phyloP scores from a whole-genome alignment of 1,140 invertebrate species.

The Ceratitis capitata region DNA sequence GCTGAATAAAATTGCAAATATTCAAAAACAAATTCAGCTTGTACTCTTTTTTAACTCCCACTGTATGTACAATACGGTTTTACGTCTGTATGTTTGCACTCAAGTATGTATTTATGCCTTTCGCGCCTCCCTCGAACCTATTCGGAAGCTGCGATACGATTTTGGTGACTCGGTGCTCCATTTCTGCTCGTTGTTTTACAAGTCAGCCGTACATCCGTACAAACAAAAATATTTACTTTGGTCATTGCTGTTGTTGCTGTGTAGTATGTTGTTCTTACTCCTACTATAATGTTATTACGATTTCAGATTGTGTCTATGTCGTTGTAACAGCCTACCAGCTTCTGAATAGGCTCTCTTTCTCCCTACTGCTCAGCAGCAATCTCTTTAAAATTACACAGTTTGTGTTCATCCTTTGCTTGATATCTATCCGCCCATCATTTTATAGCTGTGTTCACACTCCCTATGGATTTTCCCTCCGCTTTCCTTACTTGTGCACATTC shows the following conservation, averaged over 20 bases:
- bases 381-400: not conserved
- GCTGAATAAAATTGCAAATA: too few relatives aligned
- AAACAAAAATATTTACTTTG: too few relatives aligned
- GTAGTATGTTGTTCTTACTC: not conserved
- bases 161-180: not conserved
- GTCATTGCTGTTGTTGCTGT: not conserved
- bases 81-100: too few relatives aligned
- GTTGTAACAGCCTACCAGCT: not conserved
- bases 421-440: not conserved
- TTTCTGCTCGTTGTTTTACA: not conserved
- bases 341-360: not conserved
- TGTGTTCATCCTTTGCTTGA: not conserved
- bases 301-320: not conserved
- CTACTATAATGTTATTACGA: not conserved
- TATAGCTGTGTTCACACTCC: not conserved
- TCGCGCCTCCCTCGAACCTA: not conserved
- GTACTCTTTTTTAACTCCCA: too few relatives aligned
- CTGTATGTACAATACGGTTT: too few relatives aligned
- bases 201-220: too few relatives aligned
- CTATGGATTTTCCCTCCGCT: not conserved
- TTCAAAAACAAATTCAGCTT: too few relatives aligned
- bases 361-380: not conserved
- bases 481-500: too few relatives aligned
- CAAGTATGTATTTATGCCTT: too few relatives aligned
- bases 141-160: slow-evolving; percentile 1